A percentile compares a stretch with the other conserved stretches of the same genome.
phyloP scores from a whole-genome alignment of 2,113 vertebrate genomes.

The Pedionomus torquatus region DNA sequence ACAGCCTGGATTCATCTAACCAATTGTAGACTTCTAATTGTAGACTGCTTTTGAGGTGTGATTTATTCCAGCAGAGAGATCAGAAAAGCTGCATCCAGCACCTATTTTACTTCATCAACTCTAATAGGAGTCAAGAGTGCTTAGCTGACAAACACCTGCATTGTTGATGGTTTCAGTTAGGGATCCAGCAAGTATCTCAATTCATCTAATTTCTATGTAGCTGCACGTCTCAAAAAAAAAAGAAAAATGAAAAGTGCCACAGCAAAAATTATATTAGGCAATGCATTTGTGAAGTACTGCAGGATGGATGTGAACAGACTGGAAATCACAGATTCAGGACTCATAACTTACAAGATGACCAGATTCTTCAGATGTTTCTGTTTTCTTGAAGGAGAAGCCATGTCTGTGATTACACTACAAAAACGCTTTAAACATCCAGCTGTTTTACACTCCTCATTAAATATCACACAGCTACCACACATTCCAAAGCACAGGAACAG shows the following conservation, averaged over 20 bases:
- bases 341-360: not conserved
- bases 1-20: not conserved
- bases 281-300: not conserved
- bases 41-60: not conserved
- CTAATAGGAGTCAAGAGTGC: not conserved
- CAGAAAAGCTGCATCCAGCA: not conserved
- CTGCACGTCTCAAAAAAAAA: not conserved
- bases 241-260: not conserved
- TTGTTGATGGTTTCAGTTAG: not conserved
- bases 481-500: constrained; percentile 31
- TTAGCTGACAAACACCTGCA: not conserved
- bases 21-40: not conserved
- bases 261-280: not conserved
- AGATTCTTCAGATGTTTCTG: constrained; percentile 11
- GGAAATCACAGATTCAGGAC: not conserved
- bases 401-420: not conserved
- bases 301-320: not conserved
- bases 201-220: not conserved
- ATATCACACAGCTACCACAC: not conserved
- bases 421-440: not conserved
- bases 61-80: not conserved
- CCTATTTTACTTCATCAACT: not conserved
- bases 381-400: not conserved
- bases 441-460: constrained; percentile 9
- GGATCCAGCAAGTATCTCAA: not conserved